Conservation (phyloP, 2,888 invertebrate species). For the Ischnura elegans region DNA sequence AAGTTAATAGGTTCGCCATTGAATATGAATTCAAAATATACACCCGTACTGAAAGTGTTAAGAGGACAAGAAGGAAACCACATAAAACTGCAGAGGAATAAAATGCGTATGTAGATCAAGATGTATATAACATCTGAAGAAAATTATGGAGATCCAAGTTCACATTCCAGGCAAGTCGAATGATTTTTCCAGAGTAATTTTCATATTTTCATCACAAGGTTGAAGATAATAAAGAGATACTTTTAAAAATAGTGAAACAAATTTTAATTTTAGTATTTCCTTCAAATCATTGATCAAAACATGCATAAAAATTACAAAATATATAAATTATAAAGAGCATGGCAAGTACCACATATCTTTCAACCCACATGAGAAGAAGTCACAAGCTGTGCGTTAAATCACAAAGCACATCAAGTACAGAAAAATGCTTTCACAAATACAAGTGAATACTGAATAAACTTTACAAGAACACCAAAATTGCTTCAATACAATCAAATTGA, state of each 20-base stretch:
- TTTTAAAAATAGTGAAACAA: conserved; percentile 15
- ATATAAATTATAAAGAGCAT: conserved; percentile 45
- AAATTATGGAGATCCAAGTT: too few relatives aligned
- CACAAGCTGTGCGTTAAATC: conserved; percentile 30
- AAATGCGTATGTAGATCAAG: too few relatives aligned
- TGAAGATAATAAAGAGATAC: too few relatives aligned
- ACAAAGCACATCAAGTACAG: neutral
- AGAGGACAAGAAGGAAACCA: too few relatives aligned
- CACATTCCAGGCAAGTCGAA: too few relatives aligned
- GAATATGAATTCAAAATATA: too few relatives aligned
- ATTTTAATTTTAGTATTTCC: neutral
- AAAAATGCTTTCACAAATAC: neutral
- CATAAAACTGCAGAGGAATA: too few relatives aligned
- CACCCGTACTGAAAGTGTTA: too few relatives aligned
- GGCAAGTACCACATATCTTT: conserved; percentile 12
- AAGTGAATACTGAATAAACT: neutral
- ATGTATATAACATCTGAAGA: too few relatives aligned
- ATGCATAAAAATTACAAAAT: conserved; percentile 41
- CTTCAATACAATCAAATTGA: neutral
- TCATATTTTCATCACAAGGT: neutral
- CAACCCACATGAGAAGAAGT: neutral
- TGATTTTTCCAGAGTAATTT: too few relatives aligned
- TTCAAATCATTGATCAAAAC: conserved; percentile 42
- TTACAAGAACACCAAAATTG: neutral
- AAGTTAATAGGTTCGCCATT: too few relatives aligned